phyloP scores from a whole-genome alignment of 2,888 invertebrate species.

The Pterostichus madidus region DNA sequence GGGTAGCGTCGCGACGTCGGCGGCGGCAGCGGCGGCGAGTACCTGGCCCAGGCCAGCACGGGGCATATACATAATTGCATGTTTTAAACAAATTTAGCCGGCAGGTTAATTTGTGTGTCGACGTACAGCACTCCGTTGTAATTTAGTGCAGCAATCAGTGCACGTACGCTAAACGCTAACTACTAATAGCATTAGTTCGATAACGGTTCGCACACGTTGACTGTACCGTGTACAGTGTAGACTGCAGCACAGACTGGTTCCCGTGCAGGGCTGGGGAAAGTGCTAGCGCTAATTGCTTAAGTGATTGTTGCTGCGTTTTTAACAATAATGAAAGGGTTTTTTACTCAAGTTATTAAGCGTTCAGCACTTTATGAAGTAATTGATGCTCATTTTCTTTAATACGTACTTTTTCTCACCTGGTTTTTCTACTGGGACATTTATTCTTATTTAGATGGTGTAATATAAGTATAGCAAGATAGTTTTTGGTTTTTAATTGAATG shows the following conservation, averaged over 20 bases:
- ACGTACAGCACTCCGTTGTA: conserved; percentile 72
- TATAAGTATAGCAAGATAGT: too few species aligned
- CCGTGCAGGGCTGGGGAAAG: neutral
- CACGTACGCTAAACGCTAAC: conserved; percentile 70
- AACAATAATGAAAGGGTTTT: conserved; percentile 10
- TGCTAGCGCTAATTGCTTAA: conserved; percentile 6
- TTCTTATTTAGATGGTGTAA: too few species aligned
- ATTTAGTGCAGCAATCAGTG: conserved; percentile 71
- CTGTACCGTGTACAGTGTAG: conserved; percentile 61
- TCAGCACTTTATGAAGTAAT: too few species aligned
- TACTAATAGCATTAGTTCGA: conserved; percentile 71
- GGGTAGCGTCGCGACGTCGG: conserved; percentile 3
- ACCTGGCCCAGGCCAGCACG: conserved; percentile 70
- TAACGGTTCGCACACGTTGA: conserved; percentile 67
- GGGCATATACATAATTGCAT: conserved; percentile 76
- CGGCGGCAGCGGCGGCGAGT: conserved; percentile 14
- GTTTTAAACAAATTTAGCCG: conserved; percentile 77
- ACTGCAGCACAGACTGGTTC: too few species aligned
- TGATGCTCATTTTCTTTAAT: too few species aligned
- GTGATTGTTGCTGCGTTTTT: conserved; percentile 29
- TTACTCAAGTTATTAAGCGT: neutral
- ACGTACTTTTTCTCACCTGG: too few species aligned
- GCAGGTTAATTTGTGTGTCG: conserved; percentile 76
- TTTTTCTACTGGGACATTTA: too few species aligned
- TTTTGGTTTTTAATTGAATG: too few species aligned